These are phyloP conservation scores for Apteryx mantelli DNA, from an alignment of 2,113 vertebrate species.

Conservation along the genomic window DNA sequence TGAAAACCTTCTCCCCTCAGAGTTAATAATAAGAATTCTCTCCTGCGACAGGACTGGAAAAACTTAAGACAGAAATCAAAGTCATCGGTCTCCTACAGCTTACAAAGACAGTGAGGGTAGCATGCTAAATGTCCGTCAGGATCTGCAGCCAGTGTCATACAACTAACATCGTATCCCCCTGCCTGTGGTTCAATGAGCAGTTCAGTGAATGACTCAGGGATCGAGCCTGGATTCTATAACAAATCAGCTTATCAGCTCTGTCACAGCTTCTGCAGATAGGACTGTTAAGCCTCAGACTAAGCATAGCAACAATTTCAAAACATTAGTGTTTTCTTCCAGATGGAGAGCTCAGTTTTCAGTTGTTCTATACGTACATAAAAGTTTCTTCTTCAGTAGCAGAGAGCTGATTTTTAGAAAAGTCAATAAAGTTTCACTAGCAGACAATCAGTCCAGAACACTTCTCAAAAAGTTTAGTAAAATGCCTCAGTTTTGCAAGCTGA, in stretches of 20 bases:
- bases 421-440: neutral
- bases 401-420: neutral
- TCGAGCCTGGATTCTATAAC: neutral
- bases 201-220: neutral
- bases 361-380: neutral
- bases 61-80: neutral
- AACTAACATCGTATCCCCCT: neutral
- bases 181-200: neutral
- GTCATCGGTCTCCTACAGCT: neutral
- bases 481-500: neutral
- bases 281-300: neutral
- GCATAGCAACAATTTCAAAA: neutral
- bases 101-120: neutral
- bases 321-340: neutral
- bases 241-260: neutral
- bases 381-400: neutral
- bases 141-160: neutral
- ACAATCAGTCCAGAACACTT: neutral
- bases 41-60: neutral
- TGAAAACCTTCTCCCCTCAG: neutral
- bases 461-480: neutral
- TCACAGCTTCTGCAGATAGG: neutral
- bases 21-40: neutral
- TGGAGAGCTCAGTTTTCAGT: neutral
- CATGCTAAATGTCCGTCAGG: fast-evolving